phyloP scores from a whole-genome alignment of 2,888 invertebrate species.

The Campoplex capitator region DNA sequence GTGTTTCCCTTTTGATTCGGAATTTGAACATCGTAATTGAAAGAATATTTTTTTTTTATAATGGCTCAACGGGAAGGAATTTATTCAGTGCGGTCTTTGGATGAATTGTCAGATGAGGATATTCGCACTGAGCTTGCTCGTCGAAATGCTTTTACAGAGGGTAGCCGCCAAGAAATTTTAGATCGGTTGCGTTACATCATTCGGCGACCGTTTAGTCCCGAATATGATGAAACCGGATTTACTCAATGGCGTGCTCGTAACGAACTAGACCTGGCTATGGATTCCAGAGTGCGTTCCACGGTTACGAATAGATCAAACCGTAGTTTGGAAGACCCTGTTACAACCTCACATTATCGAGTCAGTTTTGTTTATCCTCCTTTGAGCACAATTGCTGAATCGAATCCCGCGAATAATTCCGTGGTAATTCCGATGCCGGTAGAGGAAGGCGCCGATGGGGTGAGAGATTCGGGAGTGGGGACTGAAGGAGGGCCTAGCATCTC shows the following conservation, averaged over 20 bases:
- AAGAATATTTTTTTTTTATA: too few species aligned
- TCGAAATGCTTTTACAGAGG: not conserved
- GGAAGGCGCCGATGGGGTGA: not conserved
- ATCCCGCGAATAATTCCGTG: not conserved
- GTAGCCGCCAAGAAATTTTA: not conserved
- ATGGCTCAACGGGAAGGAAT: too few species aligned
- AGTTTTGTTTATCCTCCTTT: not conserved
- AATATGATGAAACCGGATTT: constrained; percentile 15
- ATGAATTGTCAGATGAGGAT: too few species aligned
- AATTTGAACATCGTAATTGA: too few species aligned
- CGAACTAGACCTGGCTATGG: not conserved
- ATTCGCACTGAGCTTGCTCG: not conserved
- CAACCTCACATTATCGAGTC: not conserved
- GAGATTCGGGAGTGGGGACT: not conserved
- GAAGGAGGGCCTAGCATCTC: not conserved
- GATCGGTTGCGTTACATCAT: not conserved
- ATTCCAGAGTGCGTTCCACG: not conserved
- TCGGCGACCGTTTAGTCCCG: constrained; percentile 12
- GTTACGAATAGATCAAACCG: not conserved
- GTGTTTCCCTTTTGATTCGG: too few species aligned
- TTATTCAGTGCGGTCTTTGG: too few species aligned
- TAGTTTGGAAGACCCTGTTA: not conserved
- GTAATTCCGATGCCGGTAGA: not conserved
- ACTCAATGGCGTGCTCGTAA: constrained; percentile 4
- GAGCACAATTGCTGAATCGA: not conserved